Conservation (phyloP, 2,113 vertebrate genomes). For the Castor canadensis region DNA sequence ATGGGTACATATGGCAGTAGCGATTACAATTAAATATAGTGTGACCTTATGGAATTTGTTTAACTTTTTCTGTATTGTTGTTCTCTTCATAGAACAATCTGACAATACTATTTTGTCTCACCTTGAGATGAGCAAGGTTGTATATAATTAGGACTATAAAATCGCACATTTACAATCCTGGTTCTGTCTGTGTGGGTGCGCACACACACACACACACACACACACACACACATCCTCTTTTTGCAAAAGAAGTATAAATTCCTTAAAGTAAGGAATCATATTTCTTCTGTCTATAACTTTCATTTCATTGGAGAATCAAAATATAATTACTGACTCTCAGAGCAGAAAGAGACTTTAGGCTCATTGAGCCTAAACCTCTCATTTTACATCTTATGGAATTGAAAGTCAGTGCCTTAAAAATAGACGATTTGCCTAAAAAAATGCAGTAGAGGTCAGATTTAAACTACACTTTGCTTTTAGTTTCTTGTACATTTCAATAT, state of each 20-base stretch:
- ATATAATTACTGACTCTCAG: conserved; percentile 22
- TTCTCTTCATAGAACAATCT: background rate
- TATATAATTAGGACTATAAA: background rate
- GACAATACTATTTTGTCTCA: conserved; percentile 1
- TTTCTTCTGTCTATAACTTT: conserved; percentile 7
- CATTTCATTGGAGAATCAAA: background rate
- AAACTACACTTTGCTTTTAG: conserved; percentile 27
- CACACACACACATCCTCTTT: background rate
- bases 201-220: rapidly evolving
- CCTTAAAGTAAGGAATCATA: background rate
- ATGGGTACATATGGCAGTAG: background rate
- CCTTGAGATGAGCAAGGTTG: conserved; percentile 30
- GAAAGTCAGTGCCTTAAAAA: background rate
- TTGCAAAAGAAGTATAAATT: background rate
- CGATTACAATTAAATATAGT: background rate
- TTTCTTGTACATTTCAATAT: background rate
- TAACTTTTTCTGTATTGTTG: background rate
- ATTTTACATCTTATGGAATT: conserved; percentile 9
- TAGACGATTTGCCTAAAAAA: background rate
- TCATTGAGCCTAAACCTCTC: background rate
- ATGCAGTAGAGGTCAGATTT: background rate
- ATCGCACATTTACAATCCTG: background rate
- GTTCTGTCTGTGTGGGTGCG: rapidly evolving
- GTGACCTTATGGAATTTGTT: background rate
- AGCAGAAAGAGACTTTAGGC: background rate